Conservation (phyloP, 2,888 invertebrate genomes). For the Malthinus seriepunctatus region DNA sequence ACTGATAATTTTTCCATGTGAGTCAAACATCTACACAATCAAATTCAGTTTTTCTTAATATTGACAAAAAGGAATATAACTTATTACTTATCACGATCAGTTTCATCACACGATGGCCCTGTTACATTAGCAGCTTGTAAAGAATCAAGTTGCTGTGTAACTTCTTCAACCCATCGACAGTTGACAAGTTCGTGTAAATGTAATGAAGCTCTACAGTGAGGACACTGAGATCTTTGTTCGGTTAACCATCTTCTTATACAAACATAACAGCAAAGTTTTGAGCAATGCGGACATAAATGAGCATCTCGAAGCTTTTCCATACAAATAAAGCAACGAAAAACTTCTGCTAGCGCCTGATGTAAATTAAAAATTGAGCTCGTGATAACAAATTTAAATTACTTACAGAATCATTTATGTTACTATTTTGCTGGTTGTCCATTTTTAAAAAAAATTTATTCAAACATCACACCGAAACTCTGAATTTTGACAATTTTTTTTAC, state of each 20-base stretch:
- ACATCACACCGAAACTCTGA: conserved; percentile 35
- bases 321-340: conserved; percentile 94
- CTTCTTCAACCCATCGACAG: conserved; percentile 95
- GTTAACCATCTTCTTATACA: conserved; percentile 92
- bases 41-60: background rate
- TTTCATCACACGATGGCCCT: conserved; percentile 58
- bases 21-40: conserved; percentile 69
- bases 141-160: conserved; percentile 88
- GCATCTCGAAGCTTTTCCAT: conserved; percentile 95
- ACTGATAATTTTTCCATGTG: conserved; percentile 90
- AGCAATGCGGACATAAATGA: conserved; percentile 92
- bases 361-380: conserved; percentile 40
- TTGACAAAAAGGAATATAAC: conserved; percentile 18
- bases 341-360: conserved; percentile 85
- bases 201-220: conserved; percentile 87
- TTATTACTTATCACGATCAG: conserved; percentile 72
- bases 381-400: conserved; percentile 13
- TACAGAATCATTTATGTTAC: conserved; percentile 45
- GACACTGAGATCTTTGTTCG: conserved; percentile 90
- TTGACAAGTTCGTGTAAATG: conserved; percentile 91
- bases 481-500: conserved; percentile 45
- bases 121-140: conserved; percentile 69
- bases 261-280: conserved; percentile 91
- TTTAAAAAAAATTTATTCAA: background rate
- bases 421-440: conserved; percentile 45